Evolutionary conservation across 2,113 vertebrate genomes (phyloP).

Genomic region (Aepyceros melampus): DNA sequence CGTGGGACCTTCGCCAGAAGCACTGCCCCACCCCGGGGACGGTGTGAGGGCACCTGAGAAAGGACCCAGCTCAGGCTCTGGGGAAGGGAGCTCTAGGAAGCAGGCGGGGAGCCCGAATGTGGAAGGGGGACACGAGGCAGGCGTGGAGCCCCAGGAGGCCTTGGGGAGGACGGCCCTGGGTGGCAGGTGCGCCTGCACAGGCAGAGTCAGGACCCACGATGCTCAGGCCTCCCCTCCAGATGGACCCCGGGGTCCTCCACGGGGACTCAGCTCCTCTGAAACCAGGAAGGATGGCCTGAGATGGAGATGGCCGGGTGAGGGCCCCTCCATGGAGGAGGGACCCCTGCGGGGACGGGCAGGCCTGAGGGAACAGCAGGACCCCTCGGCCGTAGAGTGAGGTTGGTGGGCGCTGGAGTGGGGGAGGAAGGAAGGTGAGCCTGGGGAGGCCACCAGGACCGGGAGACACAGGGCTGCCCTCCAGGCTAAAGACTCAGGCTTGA

Average conservation of each 20-base stretch:
- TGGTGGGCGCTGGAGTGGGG: accelerated
- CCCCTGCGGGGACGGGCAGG: not conserved
- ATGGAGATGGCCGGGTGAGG: not conserved
- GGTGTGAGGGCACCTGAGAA: not conserved
- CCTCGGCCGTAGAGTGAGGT: not conserved
- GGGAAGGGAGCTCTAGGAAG: not conserved
- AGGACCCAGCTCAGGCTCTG: not conserved
- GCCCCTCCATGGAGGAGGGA: not conserved
- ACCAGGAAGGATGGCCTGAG: not conserved
- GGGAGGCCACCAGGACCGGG: accelerated
- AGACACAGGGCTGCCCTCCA: not conserved
- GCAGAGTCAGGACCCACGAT: accelerated
- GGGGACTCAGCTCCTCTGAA: not conserved
- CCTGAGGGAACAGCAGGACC: accelerated
- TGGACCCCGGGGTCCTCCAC: accelerated
- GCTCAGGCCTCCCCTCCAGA: not conserved
- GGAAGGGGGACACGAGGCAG: accelerated
- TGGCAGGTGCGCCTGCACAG: accelerated
- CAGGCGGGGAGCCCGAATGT: accelerated
- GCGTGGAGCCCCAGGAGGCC: not conserved
- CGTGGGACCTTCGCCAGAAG: accelerated
- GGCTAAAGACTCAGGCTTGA: not conserved
- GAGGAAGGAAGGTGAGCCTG: not conserved
- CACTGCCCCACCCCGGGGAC: accelerated
- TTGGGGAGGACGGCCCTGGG: not conserved